These are phyloP conservation scores for Strigamia maritima DNA, from an alignment of 2,888 invertebrate genomes.

Conservation along the genomic window DNA sequence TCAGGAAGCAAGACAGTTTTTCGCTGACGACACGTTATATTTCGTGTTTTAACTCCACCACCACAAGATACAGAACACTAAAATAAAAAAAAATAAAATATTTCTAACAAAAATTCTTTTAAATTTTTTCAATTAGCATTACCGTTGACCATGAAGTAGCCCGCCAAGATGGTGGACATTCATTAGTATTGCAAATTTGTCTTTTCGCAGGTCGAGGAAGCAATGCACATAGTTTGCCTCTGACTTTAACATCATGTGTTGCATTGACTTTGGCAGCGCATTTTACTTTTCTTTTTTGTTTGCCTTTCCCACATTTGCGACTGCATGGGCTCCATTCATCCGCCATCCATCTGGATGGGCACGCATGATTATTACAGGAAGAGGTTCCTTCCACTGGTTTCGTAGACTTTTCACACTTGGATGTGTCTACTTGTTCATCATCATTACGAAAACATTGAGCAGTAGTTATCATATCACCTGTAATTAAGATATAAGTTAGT, in stretches of 20 bases:
- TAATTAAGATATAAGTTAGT: conserved; percentile 56
- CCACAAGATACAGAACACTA: conserved; percentile 28
- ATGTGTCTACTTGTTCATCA: conserved; percentile 33
- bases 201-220: background rate
- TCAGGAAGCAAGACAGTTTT: conserved; percentile 6
- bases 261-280: conserved; percentile 24
- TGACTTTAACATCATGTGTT: conserved; percentile 10
- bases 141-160: background rate
- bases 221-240: background rate
- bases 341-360: conserved; percentile 61
- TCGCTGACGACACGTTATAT: background rate
- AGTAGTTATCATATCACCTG: conserved; percentile 37
- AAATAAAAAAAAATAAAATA: background rate
- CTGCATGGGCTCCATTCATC: conserved; percentile 60
- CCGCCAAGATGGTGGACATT: conserved; percentile 34
- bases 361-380: conserved; percentile 10
- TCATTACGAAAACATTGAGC: conserved; percentile 37
- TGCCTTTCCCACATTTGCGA: conserved; percentile 58
- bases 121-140: background rate
- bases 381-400: conserved; percentile 28
- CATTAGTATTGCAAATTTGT: conserved; percentile 19
- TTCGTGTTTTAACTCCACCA: background rate
- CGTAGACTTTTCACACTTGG: background rate
- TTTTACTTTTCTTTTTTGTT: conserved; percentile 48
- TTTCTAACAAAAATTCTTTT: background rate